Base-by-base conservation (phyloP, 2,888 invertebrate species). In the Tenthredo distinguenda region DNA sequence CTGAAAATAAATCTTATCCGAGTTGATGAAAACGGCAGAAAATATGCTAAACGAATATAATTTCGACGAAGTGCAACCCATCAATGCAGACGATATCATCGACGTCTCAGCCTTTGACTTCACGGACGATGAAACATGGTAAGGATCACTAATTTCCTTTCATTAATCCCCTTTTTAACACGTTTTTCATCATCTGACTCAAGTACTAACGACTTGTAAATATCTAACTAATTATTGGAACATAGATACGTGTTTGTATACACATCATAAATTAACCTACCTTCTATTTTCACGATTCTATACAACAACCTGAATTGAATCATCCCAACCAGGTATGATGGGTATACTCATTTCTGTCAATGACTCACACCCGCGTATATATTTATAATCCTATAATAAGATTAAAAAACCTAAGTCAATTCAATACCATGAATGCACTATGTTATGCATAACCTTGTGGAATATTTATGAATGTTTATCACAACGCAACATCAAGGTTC, bases 111-210 rank as follows among this genome's bases (percentile, higher is more conserved):
- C 68, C 26, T 85, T 90, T 55, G 87, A 91, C 62, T 87, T 91
- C 31, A 86, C 88, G 65, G 89, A 91, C 86, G 86, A 87, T 21
- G 89, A 91, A 83, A 83, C 84, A 82, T 91, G 91, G 91, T 91
- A 85, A 86, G 86, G 86, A 47, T 58, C 55, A 47, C n/a, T 71
- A 6, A 40, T 82, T 21, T 68, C 12, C 12, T 34, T 81, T 6
- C 21, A 31, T 58, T 79, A 58, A 37, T 37, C 34, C 5, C 10
- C 12, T 62, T 31, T 50, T 2, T 3, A 10, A 72, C 18, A 21
- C 47, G 26, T 7, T 62, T 58, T 40, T 62, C 4, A 5, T 21
- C 1, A 10, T 15, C 37, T 37, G 21, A 40, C 12, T 10, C 81
- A 37, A 15, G 12, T 40, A 62, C 12, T 50, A 81, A 40, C 26